Conservation (phyloP, 2,797 vertebrate genomes). For the Poecilia picta region DNA sequence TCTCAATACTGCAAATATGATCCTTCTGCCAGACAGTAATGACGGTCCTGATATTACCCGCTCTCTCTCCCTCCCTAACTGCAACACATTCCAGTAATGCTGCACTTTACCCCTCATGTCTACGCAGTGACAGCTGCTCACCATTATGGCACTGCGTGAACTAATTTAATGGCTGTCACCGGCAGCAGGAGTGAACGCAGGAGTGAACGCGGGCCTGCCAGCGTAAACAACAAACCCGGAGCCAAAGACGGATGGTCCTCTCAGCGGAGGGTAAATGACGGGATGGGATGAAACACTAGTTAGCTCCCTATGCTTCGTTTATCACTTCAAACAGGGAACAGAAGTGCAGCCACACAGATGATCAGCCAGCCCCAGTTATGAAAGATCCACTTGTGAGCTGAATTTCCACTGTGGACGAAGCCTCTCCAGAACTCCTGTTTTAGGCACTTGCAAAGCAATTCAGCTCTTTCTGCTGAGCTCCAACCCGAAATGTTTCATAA, state of each 20-base stretch:
- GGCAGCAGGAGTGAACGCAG: constrained; percentile 63
- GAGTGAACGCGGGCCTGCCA: constrained; percentile 56
- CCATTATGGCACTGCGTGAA: constrained; percentile 71
- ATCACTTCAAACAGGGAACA: constrained; percentile 48
- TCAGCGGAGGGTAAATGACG: constrained; percentile 60
- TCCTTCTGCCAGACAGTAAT: constrained; percentile 49
- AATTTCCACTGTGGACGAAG: neutral
- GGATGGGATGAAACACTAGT: constrained; percentile 38
- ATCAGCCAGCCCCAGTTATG: constrained; percentile 17
- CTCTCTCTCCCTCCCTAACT: constrained; percentile 39
- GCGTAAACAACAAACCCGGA: constrained; percentile 63
- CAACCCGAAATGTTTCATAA: neutral
- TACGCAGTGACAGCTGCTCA: constrained; percentile 78
- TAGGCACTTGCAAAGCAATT: neutral
- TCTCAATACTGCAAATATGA: constrained; percentile 27
- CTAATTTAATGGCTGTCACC: constrained; percentile 78
- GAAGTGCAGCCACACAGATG: constrained; percentile 12
- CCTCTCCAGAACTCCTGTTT: neutral
- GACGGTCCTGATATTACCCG: constrained; percentile 45
- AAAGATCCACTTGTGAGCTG: constrained; percentile 12
- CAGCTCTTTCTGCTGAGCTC: neutral
- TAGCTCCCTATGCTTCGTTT: constrained; percentile 37
- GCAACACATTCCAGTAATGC: constrained; percentile 68
- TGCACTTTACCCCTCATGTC: constrained; percentile 72
- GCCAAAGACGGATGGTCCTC: constrained; percentile 60